A percentile compares a stretch with the other conserved stretches of the same genome.
phyloP scores from a whole-genome alignment of 2,113 vertebrate genomes.

The Athene cunicularia region DNA sequence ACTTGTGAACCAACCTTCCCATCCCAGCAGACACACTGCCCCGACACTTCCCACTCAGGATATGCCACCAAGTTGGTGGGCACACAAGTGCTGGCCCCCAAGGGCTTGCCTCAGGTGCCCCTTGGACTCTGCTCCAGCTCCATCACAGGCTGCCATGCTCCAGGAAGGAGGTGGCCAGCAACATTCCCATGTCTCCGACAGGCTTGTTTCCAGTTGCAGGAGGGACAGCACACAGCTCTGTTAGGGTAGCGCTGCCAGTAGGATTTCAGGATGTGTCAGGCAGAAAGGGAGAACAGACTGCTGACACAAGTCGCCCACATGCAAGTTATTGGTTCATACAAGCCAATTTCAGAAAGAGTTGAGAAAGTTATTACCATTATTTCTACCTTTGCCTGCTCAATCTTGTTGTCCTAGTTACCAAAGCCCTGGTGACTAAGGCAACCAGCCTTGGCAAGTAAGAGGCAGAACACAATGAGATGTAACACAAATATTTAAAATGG shows the following conservation, averaged over 20 bases:
- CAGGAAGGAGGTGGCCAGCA: neutral
- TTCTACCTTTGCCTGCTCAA: slow-evolving; percentile 42
- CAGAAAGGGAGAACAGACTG: neutral
- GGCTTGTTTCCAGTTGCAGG: neutral
- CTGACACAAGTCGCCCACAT: neutral
- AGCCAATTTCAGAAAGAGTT: slow-evolving; percentile 8
- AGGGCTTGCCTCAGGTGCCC: neutral
- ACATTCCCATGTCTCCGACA: neutral
- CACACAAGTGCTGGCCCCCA: rapidly evolving
- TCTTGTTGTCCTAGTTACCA: slow-evolving; percentile 60
- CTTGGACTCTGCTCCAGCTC: neutral
- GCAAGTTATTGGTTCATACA: neutral
- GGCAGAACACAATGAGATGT: neutral
- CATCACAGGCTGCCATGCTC: neutral
- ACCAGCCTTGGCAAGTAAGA: slow-evolving; percentile 39
- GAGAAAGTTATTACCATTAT: slow-evolving; percentile 50
- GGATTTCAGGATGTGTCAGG: neutral
- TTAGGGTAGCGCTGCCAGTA: neutral
- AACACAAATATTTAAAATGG: slow-evolving; percentile 11
- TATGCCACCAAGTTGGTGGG: neutral
- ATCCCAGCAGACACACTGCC: neutral
- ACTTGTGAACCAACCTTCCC: neutral
- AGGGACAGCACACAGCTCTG: neutral
- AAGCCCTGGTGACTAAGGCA: slow-evolving; percentile 54
- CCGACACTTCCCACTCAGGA: neutral